phyloP scores from a whole-genome alignment of 2,113 vertebrate species.

The Paradisaea rubra region DNA sequence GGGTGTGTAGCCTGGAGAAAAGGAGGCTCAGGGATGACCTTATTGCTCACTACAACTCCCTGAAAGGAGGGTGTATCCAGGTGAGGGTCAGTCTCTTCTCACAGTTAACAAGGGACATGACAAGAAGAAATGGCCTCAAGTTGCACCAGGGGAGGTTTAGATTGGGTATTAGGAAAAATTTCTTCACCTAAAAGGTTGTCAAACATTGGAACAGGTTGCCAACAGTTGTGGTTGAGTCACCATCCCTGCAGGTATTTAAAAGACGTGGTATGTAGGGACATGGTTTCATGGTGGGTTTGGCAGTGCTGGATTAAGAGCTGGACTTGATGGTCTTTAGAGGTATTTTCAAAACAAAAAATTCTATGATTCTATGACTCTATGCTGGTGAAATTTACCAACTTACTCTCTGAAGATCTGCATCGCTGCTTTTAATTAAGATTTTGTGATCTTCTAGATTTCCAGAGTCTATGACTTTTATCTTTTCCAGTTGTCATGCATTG shows the following conservation, averaged over 20 bases:
- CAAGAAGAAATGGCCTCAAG: neutral
- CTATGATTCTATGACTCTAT: neutral
- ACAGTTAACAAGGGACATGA: neutral
- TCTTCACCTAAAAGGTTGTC: neutral
- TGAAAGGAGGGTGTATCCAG: neutral
- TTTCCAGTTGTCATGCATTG: neutral
- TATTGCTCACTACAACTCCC: neutral
- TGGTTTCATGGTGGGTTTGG: neutral
- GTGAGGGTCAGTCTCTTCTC: fast-evolving
- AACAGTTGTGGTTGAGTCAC: neutral
- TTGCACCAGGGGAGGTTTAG: neutral
- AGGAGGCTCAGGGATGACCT: neutral
- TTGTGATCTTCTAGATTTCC: neutral
- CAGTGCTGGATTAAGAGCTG: neutral
- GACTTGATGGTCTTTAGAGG: neutral
- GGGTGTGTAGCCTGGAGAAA: neutral
- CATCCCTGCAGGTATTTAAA: neutral
- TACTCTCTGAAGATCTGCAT: neutral
- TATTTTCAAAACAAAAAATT: neutral
- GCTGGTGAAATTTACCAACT: neutral
- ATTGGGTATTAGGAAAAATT: neutral
- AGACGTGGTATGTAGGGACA: too few relatives aligned
- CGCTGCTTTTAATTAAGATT: neutral
- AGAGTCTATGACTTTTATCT: neutral
- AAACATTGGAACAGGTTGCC: neutral